phyloP scores from a whole-genome alignment of 1,140 invertebrate species.

The Drosophila ogumai region DNA sequence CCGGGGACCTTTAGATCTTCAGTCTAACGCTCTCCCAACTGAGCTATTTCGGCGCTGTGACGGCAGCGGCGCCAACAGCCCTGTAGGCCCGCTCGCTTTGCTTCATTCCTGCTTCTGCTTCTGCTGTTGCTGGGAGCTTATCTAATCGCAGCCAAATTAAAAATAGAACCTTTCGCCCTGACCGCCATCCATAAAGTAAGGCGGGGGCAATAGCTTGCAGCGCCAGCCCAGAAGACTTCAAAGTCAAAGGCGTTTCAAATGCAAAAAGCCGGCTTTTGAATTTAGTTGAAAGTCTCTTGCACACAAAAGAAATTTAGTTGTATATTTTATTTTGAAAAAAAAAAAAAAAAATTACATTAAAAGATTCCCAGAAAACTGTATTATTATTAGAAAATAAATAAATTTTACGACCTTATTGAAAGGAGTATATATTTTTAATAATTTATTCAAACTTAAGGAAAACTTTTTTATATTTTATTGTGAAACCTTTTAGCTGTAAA shows the following conservation, averaged over 20 bases:
- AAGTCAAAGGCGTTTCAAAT: constrained; percentile 53
- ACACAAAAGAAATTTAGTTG: not conserved
- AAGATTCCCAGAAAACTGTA: not conserved
- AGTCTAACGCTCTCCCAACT: constrained; percentile 93
- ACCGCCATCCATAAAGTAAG: constrained; percentile 8
- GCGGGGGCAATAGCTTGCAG: constrained; percentile 26
- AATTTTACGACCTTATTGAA: not conserved
- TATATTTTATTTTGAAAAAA: not conserved
- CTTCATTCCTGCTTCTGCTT: not conserved
- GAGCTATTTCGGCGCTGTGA: constrained; percentile 86
- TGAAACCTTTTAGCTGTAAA: not conserved
- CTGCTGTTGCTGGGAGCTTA: constrained; percentile 44
- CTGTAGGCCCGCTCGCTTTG: constrained; percentile 4
- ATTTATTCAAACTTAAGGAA: not conserved
- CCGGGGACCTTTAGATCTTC: constrained; percentile 92
- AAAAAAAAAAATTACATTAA: too few species aligned
- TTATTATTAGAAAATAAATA: not conserved
- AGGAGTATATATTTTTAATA: too few species aligned
- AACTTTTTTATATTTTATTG: not conserved
- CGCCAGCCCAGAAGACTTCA: constrained; percentile 43
- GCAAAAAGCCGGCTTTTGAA: constrained; percentile 19
- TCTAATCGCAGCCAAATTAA: constrained; percentile 67
- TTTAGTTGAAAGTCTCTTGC: constrained; percentile 32
- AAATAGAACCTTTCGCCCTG: constrained; percentile 62
- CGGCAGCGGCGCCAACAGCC: not conserved